Percentiles rank a stretch among this genome's conserved stretches.
Evolutionary conservation across 1,140 invertebrate genomes (phyloP).

Genomic region (Zaprionus kolodkinae): DNA sequence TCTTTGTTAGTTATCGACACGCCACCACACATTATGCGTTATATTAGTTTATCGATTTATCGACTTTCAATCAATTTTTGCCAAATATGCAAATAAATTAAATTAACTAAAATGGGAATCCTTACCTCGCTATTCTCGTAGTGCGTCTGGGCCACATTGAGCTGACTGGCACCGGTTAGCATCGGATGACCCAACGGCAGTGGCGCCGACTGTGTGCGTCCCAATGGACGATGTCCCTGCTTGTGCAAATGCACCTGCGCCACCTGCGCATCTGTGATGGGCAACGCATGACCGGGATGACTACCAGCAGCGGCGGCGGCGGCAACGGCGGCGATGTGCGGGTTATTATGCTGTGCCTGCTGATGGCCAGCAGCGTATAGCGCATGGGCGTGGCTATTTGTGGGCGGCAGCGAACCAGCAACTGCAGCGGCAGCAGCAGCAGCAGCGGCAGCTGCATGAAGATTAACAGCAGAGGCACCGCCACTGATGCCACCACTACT

Average conservation of each 20-base stretch:
- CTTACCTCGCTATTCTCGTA: conserved; percentile 87
- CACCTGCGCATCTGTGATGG: conserved; percentile 85
- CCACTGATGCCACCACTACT: conserved; percentile 2
- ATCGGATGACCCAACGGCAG: conserved; percentile 97
- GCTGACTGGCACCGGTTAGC: conserved; percentile 87
- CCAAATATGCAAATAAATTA: background rate
- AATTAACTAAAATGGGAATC: background rate
- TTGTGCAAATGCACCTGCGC: conserved; percentile 91
- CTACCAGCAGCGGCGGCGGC: background rate
- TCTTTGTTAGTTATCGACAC: too few relatives aligned
- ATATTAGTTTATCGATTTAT: too few relatives aligned
- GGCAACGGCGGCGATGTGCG: background rate
- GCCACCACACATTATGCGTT: too few relatives aligned
- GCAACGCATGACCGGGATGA: conserved; percentile 41
- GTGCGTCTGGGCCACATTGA: conserved; percentile 85
- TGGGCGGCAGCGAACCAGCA: conserved; percentile 34
- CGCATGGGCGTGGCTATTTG: conserved; percentile 49
- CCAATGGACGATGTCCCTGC: conserved; percentile 91
- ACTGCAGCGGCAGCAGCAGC: conserved; percentile 44
- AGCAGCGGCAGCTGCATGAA: conserved; percentile 69
- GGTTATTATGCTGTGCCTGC: conserved; percentile 31
- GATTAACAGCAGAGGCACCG: conserved; percentile 63
- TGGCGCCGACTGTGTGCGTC: conserved; percentile 96
- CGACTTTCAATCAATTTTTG: background rate
- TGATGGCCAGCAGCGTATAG: conserved; percentile 36